Conservation (phyloP, 2,113 vertebrate species). For the Nematolebias whitei region DNA sequence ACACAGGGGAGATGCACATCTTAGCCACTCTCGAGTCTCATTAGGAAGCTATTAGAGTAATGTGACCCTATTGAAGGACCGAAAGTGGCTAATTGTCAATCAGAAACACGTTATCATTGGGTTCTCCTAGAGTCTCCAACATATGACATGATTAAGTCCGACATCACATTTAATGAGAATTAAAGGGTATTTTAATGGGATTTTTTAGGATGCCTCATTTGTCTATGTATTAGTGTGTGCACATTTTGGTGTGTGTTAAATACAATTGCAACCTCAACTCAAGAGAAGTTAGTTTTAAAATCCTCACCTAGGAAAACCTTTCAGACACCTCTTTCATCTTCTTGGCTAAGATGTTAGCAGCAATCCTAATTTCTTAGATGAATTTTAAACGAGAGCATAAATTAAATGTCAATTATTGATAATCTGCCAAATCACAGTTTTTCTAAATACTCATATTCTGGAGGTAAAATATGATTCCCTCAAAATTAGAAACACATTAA, state of each 20-base stretch:
- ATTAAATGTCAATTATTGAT: too few species aligned
- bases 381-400: too few species aligned
- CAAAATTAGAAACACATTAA: too few species aligned
- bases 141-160: background rate
- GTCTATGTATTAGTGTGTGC: background rate
- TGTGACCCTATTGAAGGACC: background rate
- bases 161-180: background rate
- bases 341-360: too few species aligned
- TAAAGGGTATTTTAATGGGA: background rate
- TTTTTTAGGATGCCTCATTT: background rate
- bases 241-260: background rate
- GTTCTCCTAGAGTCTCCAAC: background rate
- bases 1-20: background rate
- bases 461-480: too few species aligned
- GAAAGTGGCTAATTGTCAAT: background rate
- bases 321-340: too few species aligned
- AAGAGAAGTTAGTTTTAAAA: too few species aligned
- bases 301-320: too few species aligned
- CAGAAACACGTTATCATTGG: background rate
- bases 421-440: too few species aligned
- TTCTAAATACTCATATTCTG: too few species aligned
- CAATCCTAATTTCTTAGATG: too few species aligned
- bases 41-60: background rate
- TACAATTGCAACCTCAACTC: too few species aligned
- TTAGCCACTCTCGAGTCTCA: background rate